These are phyloP conservation scores for Talpa occidentalis DNA, from an alignment of 2,113 vertebrate species.

Conservation along the genomic window DNA sequence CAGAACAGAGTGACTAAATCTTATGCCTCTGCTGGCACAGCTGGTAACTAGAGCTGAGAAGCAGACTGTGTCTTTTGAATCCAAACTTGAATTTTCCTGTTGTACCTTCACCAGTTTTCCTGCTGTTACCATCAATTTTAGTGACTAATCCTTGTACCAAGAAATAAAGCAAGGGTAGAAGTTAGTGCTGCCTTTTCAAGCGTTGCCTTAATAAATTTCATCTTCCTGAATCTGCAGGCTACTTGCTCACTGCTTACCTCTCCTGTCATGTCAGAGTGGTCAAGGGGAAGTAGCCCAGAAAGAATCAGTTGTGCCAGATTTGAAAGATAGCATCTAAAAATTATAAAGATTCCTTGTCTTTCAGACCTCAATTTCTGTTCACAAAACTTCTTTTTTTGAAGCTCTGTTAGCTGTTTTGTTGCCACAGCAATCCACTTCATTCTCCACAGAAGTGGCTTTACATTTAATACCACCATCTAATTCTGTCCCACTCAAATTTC, in stretches of 20 bases:
- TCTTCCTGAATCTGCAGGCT: not conserved
- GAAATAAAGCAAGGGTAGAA: not conserved
- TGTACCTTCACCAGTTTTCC: not conserved
- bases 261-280: not conserved
- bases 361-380: not conserved
- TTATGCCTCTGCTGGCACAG: not conserved
- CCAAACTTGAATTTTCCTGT: not conserved
- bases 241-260: rapidly evolving
- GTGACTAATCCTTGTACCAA: not conserved
- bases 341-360: not conserved
- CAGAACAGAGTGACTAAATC: not conserved
- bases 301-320: not conserved
- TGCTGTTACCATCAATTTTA: not conserved
- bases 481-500: not conserved
- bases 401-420: constrained; percentile 16
- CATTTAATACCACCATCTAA: no score
- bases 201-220: not conserved
- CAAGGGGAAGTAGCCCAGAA: not conserved
- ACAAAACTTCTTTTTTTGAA: not conserved
- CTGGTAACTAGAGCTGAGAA: not conserved
- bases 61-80: not conserved
- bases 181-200: not conserved
- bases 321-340: not conserved
- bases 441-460: not conserved
- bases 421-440: not conserved